Evolutionary conservation across 2,113 vertebrate species (phyloP), one percentile per base, ranked within the genome.

Genomic region (Thamnophis sirtalis): DNA sequence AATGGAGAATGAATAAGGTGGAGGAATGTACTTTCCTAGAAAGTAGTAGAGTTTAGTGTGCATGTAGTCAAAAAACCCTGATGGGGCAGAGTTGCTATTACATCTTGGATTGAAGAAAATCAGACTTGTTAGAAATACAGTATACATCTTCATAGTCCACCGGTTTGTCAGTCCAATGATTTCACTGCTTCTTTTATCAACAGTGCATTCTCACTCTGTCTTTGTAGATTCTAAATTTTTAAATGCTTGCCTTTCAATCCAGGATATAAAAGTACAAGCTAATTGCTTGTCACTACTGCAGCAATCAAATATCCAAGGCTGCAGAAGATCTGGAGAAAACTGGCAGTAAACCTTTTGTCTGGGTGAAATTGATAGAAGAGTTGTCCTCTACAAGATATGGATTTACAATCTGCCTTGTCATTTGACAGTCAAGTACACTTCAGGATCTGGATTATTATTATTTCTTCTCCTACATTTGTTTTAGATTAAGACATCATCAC

Each of bases 31-130:
- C 33, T 80, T 80, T 80, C 73, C 73, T 43, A 43, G 17, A 80
- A 80, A 7, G 33, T 43, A 80, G 33, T 33, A 17, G 21, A 9
- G 33, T 80, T 80, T 43, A 80, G 33, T 8, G 33, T 38, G 73
- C 17, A 80, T n/a, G 10, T n/a, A n/a, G 28, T n/a, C 28, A n/a
- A 68, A 95, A 96, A 94, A 92, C 94, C 0, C 95, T 94, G 92
- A 95, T 92, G 94, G 95, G 95, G 95, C 95, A 96, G 95, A 96
- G 93, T 96, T 96, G 94, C 95, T 0, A 43, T 93, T 92, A 93
- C 95, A 96, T 96, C 96, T 96, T 96, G 95, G 93, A 94, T 88
- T 95, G 96, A 96, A 95, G 94, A 96, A 96, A 97, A 96, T 95
- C 95, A 96, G 93, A 94, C 95, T 95, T 38, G 73, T 80, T 51